Conservation (phyloP, 1,140 invertebrate genomes). For the Aethina tumida region DNA sequence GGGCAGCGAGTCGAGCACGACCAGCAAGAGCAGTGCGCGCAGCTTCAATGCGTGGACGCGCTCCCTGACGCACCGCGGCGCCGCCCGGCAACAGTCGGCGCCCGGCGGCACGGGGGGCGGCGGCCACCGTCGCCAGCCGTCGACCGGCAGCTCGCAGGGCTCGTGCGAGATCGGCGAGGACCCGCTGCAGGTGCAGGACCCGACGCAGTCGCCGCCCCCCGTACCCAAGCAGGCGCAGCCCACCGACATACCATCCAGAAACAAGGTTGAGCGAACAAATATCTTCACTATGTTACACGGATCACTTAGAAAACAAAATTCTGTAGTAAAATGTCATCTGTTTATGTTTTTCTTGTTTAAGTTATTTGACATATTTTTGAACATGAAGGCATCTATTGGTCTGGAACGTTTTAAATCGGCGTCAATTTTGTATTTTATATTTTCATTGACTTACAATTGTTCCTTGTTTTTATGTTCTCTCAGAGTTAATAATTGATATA, state of each 20-base stretch:
- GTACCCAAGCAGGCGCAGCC: slow-evolving; percentile 10
- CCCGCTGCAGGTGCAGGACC: slow-evolving; percentile 22
- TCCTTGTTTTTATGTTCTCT: no score
- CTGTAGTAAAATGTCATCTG: no score
- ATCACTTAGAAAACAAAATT: no score
- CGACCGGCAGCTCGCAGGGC: slow-evolving; percentile 21
- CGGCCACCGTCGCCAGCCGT: slow-evolving; percentile 21
- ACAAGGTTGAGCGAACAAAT: slow-evolving; percentile 9
- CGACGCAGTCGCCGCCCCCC: slow-evolving; percentile 28
- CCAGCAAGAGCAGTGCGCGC: slow-evolving; percentile 19
- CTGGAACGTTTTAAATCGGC: no score
- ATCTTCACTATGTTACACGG: no score
- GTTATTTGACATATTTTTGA: no score
- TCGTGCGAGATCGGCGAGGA: slow-evolving; percentile 34
- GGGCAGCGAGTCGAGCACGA: slow-evolving; percentile 23
- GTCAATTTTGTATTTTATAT: no score
- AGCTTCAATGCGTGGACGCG: slow-evolving; percentile 24
- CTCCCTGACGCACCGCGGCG: slow-evolving; percentile 20
- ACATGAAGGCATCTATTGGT: no score
- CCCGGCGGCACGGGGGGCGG: slow-evolving; percentile 8
- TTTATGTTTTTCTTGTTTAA: no score
- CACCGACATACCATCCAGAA: slow-evolving; percentile 9
- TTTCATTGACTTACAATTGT: no score
- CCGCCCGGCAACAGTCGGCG: slow-evolving; percentile 9
- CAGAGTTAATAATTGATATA: no score